Evolutionary conservation across 2,113 vertebrate genomes (phyloP).

Genomic region (Lasiurus cinereus): DNA sequence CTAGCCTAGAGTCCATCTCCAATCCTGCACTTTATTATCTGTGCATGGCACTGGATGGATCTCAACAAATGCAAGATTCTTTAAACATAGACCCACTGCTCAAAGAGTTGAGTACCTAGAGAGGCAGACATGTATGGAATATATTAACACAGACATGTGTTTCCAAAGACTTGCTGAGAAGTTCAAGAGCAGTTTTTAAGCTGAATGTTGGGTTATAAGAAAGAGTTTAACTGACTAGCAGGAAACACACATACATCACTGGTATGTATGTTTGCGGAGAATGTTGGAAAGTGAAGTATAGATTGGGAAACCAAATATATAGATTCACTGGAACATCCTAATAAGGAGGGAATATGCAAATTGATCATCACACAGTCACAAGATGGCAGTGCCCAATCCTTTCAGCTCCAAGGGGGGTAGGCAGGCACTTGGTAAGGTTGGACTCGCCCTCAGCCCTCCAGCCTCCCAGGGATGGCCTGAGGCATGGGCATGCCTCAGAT

Average conservation of each 20-base stretch:
- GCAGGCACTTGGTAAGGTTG: rapidly evolving
- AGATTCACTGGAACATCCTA: neutral
- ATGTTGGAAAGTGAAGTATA: neutral
- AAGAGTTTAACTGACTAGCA: neutral
- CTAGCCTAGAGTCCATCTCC: neutral
- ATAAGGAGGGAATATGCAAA: no score
- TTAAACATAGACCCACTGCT: neutral
- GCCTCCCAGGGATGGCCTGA: no score
- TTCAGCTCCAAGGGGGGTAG: no score
- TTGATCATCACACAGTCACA: no score
- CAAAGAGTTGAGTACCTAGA: neutral
- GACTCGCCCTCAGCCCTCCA: no score
- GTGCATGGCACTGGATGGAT: neutral
- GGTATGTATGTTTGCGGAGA: neutral
- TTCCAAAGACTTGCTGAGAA: neutral
- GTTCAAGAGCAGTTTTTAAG: neutral
- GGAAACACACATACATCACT: neutral
- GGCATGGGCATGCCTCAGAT: no score
- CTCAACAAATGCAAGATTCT: neutral
- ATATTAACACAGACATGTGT: neutral
- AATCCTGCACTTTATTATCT: neutral
- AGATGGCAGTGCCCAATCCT: no score
- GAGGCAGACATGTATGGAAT: neutral
- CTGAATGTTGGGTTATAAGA: neutral
- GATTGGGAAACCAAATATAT: neutral